A percentile compares a stretch with the other conserved stretches of the same genome.
Conservation (phyloP, 2,113 vertebrate genomes). For the Collichthys lucidus region DNA sequence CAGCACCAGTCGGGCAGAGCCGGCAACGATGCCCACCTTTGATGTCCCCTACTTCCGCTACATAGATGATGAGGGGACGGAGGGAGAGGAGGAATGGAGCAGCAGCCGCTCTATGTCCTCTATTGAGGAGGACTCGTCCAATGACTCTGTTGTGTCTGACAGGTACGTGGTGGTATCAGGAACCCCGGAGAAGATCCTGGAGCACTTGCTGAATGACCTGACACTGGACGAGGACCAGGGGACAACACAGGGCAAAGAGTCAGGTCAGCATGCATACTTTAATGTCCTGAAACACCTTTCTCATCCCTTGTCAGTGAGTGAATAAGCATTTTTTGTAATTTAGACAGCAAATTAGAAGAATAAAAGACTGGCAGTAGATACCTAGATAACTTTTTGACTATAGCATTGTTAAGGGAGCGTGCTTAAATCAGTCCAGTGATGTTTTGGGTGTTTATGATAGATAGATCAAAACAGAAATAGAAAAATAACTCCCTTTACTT, state of each 20-base stretch:
- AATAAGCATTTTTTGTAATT: background rate
- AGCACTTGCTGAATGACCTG: slow-evolving; percentile 92
- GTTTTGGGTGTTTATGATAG: slow-evolving; percentile 14
- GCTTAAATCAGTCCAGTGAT: background rate
- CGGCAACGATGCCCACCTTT: slow-evolving; percentile 90
- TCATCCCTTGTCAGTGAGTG: background rate
- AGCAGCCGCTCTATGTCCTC: slow-evolving; percentile 96
- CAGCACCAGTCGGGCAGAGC: slow-evolving; percentile 79
- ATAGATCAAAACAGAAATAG: background rate
- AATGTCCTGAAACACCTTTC: background rate
- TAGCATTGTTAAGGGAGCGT: background rate
- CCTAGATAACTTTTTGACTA: slow-evolving; percentile 18
- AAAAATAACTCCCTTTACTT: slow-evolving; percentile 37
- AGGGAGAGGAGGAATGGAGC: slow-evolving; percentile 87
- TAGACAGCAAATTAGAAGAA: background rate
- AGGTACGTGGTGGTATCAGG: slow-evolving; percentile 95
- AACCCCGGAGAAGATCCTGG: slow-evolving; percentile 95
- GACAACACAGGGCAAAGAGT: slow-evolving; percentile 86
- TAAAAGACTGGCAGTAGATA: background rate
- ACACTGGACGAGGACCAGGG: slow-evolving; percentile 87
- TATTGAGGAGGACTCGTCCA: slow-evolving; percentile 90
- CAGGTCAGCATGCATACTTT: slow-evolving; percentile 85
- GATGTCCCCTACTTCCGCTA: slow-evolving; percentile 99
- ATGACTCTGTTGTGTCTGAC: slow-evolving; percentile 91
- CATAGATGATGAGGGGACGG: slow-evolving; percentile 93